These are phyloP conservation scores for Rhizoglyphus robini DNA, from an alignment of 1,140 invertebrate species.

Conservation along the genomic window DNA sequence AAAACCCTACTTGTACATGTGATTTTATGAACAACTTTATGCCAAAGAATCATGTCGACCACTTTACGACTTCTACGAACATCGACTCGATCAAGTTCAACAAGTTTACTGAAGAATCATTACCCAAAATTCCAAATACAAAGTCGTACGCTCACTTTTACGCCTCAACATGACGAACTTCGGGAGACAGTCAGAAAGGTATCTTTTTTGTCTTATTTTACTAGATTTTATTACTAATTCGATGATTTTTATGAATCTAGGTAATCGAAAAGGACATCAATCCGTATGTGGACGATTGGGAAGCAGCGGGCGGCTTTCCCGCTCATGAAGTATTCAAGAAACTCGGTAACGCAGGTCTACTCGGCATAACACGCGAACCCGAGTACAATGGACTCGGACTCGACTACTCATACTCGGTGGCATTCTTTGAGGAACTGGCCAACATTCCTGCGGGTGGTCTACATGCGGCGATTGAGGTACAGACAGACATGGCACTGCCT, in stretches of 20 bases:
- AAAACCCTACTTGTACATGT: too few species aligned
- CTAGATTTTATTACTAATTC: background rate
- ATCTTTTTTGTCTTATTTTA: too few species aligned
- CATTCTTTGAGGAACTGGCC: constrained; percentile 43
- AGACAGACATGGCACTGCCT: constrained; percentile 39
- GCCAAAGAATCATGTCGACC: too few species aligned
- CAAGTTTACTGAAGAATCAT: background rate
- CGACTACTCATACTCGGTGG: constrained; percentile 44
- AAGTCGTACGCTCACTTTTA: constrained; percentile 16
- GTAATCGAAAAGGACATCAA: constrained; percentile 47
- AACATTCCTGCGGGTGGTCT: constrained; percentile 41
- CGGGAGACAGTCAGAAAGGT: too few species aligned
- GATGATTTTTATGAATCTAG: constrained; percentile 25
- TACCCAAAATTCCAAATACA: background rate
- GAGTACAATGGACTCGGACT: constrained; percentile 47
- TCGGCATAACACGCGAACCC: constrained; percentile 39
- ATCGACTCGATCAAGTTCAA: background rate
- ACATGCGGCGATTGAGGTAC: constrained; percentile 44
- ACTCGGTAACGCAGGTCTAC: constrained; percentile 41
- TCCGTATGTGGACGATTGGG: constrained; percentile 46
- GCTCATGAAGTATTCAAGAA: constrained; percentile 43
- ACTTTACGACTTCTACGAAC: too few species aligned
- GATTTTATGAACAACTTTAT: too few species aligned
- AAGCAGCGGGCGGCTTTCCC: constrained; percentile 38
- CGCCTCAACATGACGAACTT: constrained; percentile 27